phyloP scores from a whole-genome alignment of 2,797 vertebrate species.

The Heterohyrax brucei region DNA sequence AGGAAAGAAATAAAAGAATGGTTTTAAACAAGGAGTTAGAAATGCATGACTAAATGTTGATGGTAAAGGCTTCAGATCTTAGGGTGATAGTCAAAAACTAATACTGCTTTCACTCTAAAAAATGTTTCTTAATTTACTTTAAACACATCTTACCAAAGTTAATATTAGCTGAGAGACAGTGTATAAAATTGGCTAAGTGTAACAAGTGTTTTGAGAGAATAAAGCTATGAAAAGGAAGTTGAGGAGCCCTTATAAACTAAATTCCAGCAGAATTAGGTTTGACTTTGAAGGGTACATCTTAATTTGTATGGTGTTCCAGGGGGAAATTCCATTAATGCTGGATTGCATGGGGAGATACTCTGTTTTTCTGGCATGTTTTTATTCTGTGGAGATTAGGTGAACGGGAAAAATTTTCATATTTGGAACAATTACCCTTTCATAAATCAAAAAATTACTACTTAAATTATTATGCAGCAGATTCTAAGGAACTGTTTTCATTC shows the following conservation, averaged over 20 bases:
- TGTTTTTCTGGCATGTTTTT: conserved; percentile 58
- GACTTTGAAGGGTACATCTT: conserved; percentile 35
- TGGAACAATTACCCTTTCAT: conserved; percentile 66
- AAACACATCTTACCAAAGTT: conserved; percentile 48
- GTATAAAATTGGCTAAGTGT: conserved; percentile 28
- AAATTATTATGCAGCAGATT: conserved; percentile 75
- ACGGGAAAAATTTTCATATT: conserved; percentile 57
- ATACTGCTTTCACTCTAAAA: conserved; percentile 38
- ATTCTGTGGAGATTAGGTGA: conserved; percentile 20
- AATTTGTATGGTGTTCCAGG: conserved; percentile 1
- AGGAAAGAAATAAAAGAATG: conserved; percentile 1
- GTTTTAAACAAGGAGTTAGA: conserved; percentile 58
- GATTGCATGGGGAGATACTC: not conserved
- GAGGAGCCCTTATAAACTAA: conserved; percentile 24
- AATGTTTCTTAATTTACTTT: conserved; percentile 18
- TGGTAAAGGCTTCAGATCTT: not conserved
- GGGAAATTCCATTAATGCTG: conserved; percentile 20
- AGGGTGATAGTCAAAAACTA: conserved; percentile 55
- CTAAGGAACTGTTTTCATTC: conserved; percentile 77
- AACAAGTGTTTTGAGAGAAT: conserved; percentile 63
- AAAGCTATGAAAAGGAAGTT: conserved; percentile 59
- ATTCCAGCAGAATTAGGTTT: conserved; percentile 25
- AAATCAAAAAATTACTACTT: conserved; percentile 57
- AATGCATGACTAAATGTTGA: conserved; percentile 55
- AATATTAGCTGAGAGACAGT: conserved; percentile 2